Evolutionary conservation across 1,140 invertebrate species (phyloP).

Genomic region (Camponotus vicinus): DNA sequence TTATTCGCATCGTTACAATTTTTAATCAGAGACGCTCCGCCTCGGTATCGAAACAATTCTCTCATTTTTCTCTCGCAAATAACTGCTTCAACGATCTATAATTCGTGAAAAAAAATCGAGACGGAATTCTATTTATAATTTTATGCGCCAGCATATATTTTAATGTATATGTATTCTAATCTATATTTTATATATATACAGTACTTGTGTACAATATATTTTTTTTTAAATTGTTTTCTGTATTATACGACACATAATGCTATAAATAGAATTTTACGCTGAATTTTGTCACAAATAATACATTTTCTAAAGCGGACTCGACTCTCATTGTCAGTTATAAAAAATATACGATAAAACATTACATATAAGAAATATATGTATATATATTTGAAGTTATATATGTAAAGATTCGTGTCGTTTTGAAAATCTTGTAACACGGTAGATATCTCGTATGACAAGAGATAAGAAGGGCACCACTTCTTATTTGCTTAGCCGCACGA

Average conservation of each 20-base stretch:
- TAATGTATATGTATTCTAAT: too few relatives aligned
- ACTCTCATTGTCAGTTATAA: neutral
- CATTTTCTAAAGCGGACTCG: too few relatives aligned
- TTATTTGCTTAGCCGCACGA: slow-evolving; percentile 65
- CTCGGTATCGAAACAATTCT: neutral
- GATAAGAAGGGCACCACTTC: slow-evolving; percentile 66
- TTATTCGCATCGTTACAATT: neutral
- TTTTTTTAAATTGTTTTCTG: too few relatives aligned
- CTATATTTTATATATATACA: too few relatives aligned
- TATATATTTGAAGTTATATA: slow-evolving; percentile 1
- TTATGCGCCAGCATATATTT: too few relatives aligned
- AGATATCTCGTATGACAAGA: slow-evolving; percentile 56
- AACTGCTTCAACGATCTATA: too few relatives aligned
- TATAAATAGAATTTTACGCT: too few relatives aligned
- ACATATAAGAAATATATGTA: neutral
- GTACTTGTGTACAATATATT: too few relatives aligned
- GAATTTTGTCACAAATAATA: too few relatives aligned
- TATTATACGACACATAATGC: too few relatives aligned
- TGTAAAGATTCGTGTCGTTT: slow-evolving; percentile 8
- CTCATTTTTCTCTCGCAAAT: neutral
- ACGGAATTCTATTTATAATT: too few relatives aligned
- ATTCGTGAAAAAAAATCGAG: too few relatives aligned
- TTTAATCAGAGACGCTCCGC: neutral
- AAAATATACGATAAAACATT: neutral
- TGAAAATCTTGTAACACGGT: slow-evolving; percentile 50